Base-by-base conservation (phyloP, 2,797 vertebrate genomes). In the Aphelocoma californica region DNA sequence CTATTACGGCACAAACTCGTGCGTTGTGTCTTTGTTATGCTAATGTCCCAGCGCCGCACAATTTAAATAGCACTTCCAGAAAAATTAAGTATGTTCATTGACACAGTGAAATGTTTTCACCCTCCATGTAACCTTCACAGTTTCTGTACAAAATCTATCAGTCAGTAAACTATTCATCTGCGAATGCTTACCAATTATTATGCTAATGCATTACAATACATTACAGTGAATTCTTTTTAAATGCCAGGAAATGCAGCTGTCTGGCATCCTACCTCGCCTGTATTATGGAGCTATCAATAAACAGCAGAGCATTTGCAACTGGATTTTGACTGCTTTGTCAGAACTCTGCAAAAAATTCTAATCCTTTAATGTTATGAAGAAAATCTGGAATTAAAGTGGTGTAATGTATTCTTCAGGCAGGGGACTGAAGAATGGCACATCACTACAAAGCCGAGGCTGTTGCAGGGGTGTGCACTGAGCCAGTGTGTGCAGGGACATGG, bases 101-200 rank as follows among this genome's bases (percentile, higher is more conserved):
- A 98, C 98, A 98, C 98, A 97, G 97, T 96, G 97, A 98, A 98
- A 98, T 98, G 98, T 98, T 98, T 98, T 98, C 98, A 98, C 98
- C 98, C 98, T 98, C 97, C 95, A 72, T 34, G 94, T 97, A 98
- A 98, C 98, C 98, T 98, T 98, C 98, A 97, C 97, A 98, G 97
- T 97, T 98, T 98, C 97, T 97, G 96, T 97, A 98, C 98, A 97
- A 98, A 99, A 98, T 98, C 97, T 98, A 98, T 98, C 97, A 98
- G 98, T 98, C 97, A 96, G 98, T 98, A 98, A 98, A 98, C 97
- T 98, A 98, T 98, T 98, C 98, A 98, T 98, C 98, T 98, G 98
- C 96, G 98, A 97, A 98, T 98, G 97, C 97, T 98, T 97, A 98
- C 97, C 98, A 98, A 98, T 98, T 98, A 98, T 99, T 98, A 99